phyloP scores from a whole-genome alignment of 2,888 invertebrate genomes.

The Axea sp. region DNA sequence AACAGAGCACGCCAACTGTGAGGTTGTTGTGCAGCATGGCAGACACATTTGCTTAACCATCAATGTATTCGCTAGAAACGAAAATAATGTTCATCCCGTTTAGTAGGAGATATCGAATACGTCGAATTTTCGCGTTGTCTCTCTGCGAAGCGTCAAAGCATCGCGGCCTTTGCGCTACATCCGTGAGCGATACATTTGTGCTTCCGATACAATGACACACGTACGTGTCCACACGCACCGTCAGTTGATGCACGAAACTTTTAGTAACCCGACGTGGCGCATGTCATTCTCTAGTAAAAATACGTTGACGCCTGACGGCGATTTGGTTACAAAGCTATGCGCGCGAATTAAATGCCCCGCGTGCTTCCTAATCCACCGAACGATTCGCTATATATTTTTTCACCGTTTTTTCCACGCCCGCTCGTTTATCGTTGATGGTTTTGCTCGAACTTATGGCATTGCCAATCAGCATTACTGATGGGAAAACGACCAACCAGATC shows the following conservation, averaged over 20 bases:
- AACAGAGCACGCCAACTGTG: constrained; percentile 7
- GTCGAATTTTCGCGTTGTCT: constrained; percentile 47
- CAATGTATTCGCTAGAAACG: constrained; percentile 42
- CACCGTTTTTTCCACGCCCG: constrained; percentile 10
- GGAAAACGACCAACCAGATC: constrained; percentile 26
- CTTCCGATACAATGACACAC: constrained; percentile 28
- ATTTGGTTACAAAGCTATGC: constrained; percentile 70
- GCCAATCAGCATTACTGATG: constrained; percentile 40
- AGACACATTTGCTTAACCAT: constrained; percentile 50
- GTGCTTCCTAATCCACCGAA: constrained; percentile 65
- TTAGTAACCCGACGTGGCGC: constrained; percentile 51
- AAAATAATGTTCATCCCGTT: constrained; percentile 45
- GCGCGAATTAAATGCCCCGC: constrained; percentile 69
- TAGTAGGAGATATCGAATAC: constrained; percentile 46
- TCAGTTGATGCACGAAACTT: constrained; percentile 4
- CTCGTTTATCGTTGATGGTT: constrained; percentile 22
- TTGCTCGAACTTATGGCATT: constrained; percentile 28
- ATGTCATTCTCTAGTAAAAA: constrained; percentile 75
- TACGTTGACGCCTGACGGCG: constrained; percentile 70
- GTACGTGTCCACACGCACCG: constrained; percentile 1
- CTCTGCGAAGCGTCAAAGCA: constrained; percentile 46
- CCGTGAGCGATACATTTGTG: constrained; percentile 14
- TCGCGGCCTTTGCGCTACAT: constrained; percentile 1
- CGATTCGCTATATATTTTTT: constrained; percentile 60
- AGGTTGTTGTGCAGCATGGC: constrained; percentile 19